Percentiles rank a stretch among this genome's conserved stretches.
These are phyloP conservation scores for Phalera bucephala DNA, from an alignment of 2,888 invertebrate genomes.

Conservation along the genomic window DNA sequence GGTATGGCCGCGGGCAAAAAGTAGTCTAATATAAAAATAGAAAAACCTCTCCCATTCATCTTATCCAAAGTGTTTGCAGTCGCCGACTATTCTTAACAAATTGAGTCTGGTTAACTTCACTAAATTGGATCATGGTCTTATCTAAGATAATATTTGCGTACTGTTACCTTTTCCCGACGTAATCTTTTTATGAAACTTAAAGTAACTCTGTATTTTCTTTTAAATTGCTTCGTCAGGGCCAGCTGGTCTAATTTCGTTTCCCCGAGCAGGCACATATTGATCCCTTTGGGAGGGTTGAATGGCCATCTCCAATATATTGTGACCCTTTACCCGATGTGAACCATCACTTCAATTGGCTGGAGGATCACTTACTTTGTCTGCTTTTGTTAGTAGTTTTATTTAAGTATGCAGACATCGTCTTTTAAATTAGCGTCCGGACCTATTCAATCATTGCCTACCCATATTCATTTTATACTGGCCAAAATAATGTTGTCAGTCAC, in stretches of 20 bases:
- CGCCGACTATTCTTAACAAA: conserved; percentile 31
- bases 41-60: conserved; percentile 37
- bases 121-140: conserved; percentile 29
- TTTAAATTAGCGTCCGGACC: conserved; percentile 17
- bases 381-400: conserved; percentile 22
- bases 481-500: conserved; percentile 8
- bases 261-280: conserved; percentile 5
- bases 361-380: conserved; percentile 2
- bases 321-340: conserved; percentile 3
- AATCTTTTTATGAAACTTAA: conserved; percentile 3
- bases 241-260: conserved; percentile 6
- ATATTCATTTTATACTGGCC: conserved; percentile 6
- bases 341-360: conserved; percentile 11
- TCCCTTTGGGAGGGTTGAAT: conserved; percentile 1
- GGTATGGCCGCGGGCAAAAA: no score
- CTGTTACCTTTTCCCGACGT: conserved; percentile 11
- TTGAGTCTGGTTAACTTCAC: conserved; percentile 27
- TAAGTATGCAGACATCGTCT: conserved; percentile 27
- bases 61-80: conserved; percentile 40
- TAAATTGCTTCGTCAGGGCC: conserved; percentile 10
- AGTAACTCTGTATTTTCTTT: conserved; percentile 2
- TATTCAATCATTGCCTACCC: conserved; percentile 16
- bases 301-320: neutral
- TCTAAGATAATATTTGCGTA: conserved; percentile 21
- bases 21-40: no score